Conservation (phyloP, 2,113 vertebrate genomes). For the Clarias magur region DNA sequence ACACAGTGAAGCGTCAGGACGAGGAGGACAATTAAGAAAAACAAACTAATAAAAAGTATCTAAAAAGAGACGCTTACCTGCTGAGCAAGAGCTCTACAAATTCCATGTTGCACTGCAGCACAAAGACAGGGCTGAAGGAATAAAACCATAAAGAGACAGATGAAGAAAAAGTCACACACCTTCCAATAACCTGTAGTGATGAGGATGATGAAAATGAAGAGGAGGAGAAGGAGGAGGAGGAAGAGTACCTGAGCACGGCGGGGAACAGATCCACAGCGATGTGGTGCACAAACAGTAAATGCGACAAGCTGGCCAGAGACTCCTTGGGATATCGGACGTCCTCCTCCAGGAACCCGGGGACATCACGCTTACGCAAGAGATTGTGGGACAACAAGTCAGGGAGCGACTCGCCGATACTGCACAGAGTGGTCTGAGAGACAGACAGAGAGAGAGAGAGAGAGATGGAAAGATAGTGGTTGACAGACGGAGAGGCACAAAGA, state of each 20-base stretch:
- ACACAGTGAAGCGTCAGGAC: neutral
- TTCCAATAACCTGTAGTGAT: neutral
- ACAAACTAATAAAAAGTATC: neutral
- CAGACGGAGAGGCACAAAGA: neutral
- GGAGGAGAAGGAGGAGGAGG: neutral
- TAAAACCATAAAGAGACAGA: conserved; percentile 24
- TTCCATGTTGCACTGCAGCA: conserved; percentile 86
- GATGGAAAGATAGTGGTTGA: neutral
- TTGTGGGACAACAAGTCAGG: conserved; percentile 66
- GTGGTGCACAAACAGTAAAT: conserved; percentile 89
- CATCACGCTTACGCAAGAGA: conserved; percentile 64
- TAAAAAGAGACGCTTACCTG: conserved; percentile 61
- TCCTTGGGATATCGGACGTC: conserved; percentile 80
- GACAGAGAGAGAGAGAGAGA: neutral
- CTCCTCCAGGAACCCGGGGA: conserved; percentile 80
- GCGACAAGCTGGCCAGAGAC: conserved; percentile 84
- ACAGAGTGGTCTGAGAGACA: conserved; percentile 43
- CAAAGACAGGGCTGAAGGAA: conserved; percentile 82
- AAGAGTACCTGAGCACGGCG: conserved; percentile 82
- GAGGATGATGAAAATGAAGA: neutral
- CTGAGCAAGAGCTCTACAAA: conserved; percentile 82
- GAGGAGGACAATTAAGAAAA: neutral
- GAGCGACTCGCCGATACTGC: conserved; percentile 69
- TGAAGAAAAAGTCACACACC: neutral
- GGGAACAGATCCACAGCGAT: conserved; percentile 82